phyloP scores from a whole-genome alignment of 2,888 invertebrate genomes.

The Xestia xanthographa region DNA sequence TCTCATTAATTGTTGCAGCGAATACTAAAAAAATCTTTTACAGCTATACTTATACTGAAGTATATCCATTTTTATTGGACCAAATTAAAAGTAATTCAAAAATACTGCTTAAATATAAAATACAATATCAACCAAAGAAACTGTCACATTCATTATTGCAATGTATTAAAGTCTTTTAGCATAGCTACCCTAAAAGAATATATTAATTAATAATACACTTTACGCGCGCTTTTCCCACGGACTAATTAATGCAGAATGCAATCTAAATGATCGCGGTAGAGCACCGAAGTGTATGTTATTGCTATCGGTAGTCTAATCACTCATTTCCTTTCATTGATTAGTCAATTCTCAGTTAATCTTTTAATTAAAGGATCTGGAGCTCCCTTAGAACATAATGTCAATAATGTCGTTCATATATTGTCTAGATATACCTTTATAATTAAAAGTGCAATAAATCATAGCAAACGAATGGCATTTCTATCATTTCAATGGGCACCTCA shows the following conservation, averaged over 20 bases:
- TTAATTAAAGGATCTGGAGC: neutral
- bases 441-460: neutral
- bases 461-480: neutral
- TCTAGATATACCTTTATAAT: neutral
- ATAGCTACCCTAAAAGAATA: neutral
- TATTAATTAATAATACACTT: neutral
- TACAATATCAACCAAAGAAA: neutral
- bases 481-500: neutral
- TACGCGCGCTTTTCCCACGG: conserved; percentile 40
- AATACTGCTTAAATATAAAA: neutral
- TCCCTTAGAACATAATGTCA: neutral
- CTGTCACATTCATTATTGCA: neutral
- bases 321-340: neutral
- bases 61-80: too few species aligned
- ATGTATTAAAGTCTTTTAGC: neutral
- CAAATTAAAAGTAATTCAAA: too few species aligned
- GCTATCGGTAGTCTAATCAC: neutral
- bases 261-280: conserved; percentile 1
- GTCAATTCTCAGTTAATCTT: neutral
- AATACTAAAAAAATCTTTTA: neutral
- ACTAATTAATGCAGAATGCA: conserved; percentile 33
- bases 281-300: neutral
- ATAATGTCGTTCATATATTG: neutral
- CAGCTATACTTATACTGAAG: neutral
- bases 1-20: neutral